Evolutionary conservation across 2,113 vertebrate species (phyloP), one percentile per base, ranked within the genome.

Genomic region (Mohoua ochrocephala): DNA sequence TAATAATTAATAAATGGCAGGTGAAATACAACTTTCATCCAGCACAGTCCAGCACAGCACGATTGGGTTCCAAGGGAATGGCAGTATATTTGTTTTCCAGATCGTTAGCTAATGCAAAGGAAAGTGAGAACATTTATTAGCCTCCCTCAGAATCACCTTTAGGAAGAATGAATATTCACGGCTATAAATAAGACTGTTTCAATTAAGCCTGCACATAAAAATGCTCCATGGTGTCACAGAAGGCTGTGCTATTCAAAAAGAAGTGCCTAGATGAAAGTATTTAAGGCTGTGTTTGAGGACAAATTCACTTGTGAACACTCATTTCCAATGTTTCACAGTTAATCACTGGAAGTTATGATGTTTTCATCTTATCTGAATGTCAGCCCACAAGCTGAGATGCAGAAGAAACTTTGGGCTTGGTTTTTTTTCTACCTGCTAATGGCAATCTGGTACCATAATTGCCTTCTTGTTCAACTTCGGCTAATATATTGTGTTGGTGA

Each of bases 161-260:
- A 96, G 88, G 91, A 91, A 89, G 95, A 92, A 89, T 93, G 92
- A 95, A 94, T 95, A 95, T 94, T 95, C 88, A 68, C 78, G 22
- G 49, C 83, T 81, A 86, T 96, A 96, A 96, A 95, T 95, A 97
- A 95, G 73, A 75, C 75, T 93, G 76, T 69, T 96, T 87, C 91
- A 96, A 95, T 96, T 97, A 97, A 93, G 61, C 27, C 78, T 95
- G 88, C 86, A 63, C 65, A 94, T 95, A 90, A 96, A 95, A 91
- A 89, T 64, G 75, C 80, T 95, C 82, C 57, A 35, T 24, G 35
- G 83, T 88, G 68, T 84, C 71, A 68, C 64, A 92, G 86, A 76
- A 88, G 60, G 76, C 86, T 27, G 17, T 74, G 56, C 76, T 94
- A 31, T 68, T 96, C 60, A 92, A 81, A 88, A 96, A 68, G 77